These are phyloP conservation scores for Microctonus brassicae DNA, from an alignment of 2,888 invertebrate genomes.

Conservation along the genomic window DNA sequence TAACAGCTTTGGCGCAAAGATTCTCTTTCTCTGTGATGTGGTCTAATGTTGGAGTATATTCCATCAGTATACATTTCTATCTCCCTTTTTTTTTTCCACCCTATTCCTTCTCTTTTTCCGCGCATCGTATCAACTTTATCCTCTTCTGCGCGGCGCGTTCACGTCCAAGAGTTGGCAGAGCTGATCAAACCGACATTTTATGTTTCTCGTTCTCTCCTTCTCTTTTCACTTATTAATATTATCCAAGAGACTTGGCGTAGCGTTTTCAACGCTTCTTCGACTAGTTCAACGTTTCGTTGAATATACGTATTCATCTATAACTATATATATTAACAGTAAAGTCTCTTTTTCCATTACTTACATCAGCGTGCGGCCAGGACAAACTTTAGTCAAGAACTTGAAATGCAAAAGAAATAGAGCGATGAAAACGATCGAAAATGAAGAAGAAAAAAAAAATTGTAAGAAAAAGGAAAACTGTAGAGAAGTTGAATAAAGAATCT, in stretches of 20 bases:
- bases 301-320: no score
- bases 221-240: constrained; percentile 68
- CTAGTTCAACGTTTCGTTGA: constrained; percentile 47
- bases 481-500: not conserved
- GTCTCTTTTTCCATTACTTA: constrained; percentile 12
- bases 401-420: not conserved
- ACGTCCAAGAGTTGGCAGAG: constrained; percentile 25
- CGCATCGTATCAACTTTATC: not conserved
- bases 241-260: constrained; percentile 43
- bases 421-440: not conserved
- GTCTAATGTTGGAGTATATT: not conserved
- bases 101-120: not conserved
- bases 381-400: not conserved
- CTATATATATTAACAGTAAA: constrained; percentile 48
- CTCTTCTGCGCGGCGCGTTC: not conserved
- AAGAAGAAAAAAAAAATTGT: not conserved
- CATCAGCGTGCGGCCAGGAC: not conserved
- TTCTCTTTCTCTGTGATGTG: constrained; percentile 1
- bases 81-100: not conserved
- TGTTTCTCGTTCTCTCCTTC: constrained; percentile 43
- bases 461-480: not conserved
- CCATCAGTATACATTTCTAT: not conserved
- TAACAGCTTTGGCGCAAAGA: constrained; percentile 59
- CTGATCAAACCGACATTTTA: constrained; percentile 68
- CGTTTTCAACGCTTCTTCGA: constrained; percentile 26